Conservation (phyloP, 2,797 vertebrate genomes). For the Hipposideros larvatus region DNA sequence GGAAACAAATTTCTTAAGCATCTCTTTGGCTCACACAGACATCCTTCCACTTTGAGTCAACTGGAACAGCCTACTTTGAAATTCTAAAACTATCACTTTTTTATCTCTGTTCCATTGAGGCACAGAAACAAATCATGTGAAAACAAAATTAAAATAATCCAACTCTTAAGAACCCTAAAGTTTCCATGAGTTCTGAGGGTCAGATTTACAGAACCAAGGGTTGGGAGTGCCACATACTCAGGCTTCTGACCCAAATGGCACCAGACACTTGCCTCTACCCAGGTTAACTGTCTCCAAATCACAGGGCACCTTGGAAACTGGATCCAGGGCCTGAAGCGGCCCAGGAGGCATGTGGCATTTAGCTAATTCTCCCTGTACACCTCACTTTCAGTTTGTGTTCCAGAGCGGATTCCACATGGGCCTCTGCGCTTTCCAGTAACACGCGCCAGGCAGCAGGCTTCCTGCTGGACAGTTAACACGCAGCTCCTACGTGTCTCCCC, state of each 20-base stretch:
- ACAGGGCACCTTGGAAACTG: neutral
- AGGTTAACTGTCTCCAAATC: neutral
- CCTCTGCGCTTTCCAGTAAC: neutral
- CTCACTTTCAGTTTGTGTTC: neutral
- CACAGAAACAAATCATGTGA: slow-evolving; percentile 40
- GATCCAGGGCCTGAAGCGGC: neutral
- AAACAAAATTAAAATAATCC: slow-evolving; percentile 54
- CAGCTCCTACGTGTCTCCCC: slow-evolving; percentile 46
- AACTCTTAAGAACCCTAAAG: slow-evolving; percentile 26
- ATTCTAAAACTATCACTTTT: slow-evolving; percentile 60
- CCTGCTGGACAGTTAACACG: neutral
- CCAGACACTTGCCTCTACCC: neutral
- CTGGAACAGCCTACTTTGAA: neutral
- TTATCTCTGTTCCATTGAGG: slow-evolving; percentile 1
- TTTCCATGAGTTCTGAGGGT: neutral
- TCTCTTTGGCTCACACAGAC: neutral
- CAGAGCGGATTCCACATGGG: neutral
- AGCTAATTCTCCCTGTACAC: neutral
- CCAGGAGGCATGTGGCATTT: neutral
- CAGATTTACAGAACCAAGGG: slow-evolving; percentile 25
- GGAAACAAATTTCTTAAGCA: slow-evolving; percentile 11
- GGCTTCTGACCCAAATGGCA: slow-evolving; percentile 5
- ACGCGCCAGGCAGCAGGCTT: slow-evolving; percentile 30
- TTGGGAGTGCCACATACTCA: neutral
- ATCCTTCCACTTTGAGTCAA: neutral